Conservation (phyloP, 2,888 invertebrate species). For the Dioctria linearis region DNA sequence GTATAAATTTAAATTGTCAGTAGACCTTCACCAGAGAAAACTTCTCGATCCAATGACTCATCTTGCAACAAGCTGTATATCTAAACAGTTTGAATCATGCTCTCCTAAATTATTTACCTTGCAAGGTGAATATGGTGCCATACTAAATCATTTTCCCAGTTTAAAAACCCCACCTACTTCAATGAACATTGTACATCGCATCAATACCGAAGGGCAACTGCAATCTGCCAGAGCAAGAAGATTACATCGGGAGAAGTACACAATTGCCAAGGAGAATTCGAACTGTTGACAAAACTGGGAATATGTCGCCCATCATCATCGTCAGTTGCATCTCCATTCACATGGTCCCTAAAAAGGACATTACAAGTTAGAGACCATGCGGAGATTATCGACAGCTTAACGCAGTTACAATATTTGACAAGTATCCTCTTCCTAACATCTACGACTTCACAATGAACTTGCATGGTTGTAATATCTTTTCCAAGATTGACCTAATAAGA, state of each 20-base stretch:
- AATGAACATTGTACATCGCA: constrained; percentile 31
- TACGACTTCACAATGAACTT: constrained; percentile 6
- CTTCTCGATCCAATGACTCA: too few relatives aligned
- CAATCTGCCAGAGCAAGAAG: constrained; percentile 54
- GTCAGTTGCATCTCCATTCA: constrained; percentile 62
- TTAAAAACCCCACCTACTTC: not conserved
- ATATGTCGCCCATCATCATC: constrained; percentile 61
- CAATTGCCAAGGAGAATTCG: constrained; percentile 60
- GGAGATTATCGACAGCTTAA: constrained; percentile 33
- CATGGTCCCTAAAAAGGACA: constrained; percentile 59
- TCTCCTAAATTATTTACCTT: too few relatives aligned
- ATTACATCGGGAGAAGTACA: constrained; percentile 59
- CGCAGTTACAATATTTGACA: constrained; percentile 18
- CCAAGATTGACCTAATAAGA: too few relatives aligned
- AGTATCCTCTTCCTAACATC: constrained; percentile 38
- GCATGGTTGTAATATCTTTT: not conserved
- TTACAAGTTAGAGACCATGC: constrained; percentile 18
- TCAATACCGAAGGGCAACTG: constrained; percentile 55
- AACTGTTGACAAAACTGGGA: constrained; percentile 59
- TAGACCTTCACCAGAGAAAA: too few relatives aligned
- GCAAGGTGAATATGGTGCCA: not conserved
- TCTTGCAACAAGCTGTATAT: too few relatives aligned
- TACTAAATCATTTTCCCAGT: not conserved
- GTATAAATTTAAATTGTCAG: too few relatives aligned
- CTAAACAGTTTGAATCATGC: too few relatives aligned